phyloP scores from a whole-genome alignment of 2,888 invertebrate species.

The Cyclophora albipunctata region DNA sequence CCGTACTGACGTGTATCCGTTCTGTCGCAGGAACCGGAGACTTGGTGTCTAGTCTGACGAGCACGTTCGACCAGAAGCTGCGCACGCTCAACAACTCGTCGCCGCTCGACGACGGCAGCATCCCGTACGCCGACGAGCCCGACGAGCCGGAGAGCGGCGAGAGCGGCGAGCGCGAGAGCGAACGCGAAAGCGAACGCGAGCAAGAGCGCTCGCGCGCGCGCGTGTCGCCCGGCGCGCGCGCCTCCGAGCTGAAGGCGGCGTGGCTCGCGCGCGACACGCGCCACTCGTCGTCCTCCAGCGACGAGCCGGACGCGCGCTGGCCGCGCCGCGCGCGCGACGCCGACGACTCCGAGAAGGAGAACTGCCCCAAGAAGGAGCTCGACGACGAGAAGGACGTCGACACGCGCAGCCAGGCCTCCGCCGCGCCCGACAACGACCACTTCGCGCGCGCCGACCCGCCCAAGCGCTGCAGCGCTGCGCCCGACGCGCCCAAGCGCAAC shows the following conservation, averaged over 20 bases:
- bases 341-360: slow-evolving; percentile 63
- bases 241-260: slow-evolving; percentile 60
- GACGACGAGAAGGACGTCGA: slow-evolving; percentile 82
- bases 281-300: slow-evolving; percentile 51
- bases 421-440: slow-evolving; percentile 60
- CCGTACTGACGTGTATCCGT: slow-evolving; percentile 15
- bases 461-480: slow-evolving; percentile 27
- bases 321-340: slow-evolving; percentile 32
- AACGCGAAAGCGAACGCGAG: slow-evolving; percentile 27
- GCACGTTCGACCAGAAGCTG: slow-evolving; percentile 89
- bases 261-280: slow-evolving; percentile 63
- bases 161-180: slow-evolving; percentile 71
- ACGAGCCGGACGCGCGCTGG: slow-evolving; percentile 37
- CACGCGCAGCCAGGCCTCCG: slow-evolving; percentile 78
- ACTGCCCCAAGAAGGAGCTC: slow-evolving; percentile 36
- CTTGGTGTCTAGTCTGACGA: slow-evolving; percentile 86
- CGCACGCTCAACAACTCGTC: slow-evolving; percentile 82
- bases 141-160: slow-evolving; percentile 62
- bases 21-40: slow-evolving; percentile 85
- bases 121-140: slow-evolving; percentile 83
- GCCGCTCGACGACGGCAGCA: slow-evolving; percentile 79
- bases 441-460: too few species aligned
- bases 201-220: slow-evolving; percentile 19
- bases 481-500: slow-evolving; percentile 33
- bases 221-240: slow-evolving; percentile 42